phyloP scores from a whole-genome alignment of 2,888 invertebrate species.

The Agriopis marginaria region DNA sequence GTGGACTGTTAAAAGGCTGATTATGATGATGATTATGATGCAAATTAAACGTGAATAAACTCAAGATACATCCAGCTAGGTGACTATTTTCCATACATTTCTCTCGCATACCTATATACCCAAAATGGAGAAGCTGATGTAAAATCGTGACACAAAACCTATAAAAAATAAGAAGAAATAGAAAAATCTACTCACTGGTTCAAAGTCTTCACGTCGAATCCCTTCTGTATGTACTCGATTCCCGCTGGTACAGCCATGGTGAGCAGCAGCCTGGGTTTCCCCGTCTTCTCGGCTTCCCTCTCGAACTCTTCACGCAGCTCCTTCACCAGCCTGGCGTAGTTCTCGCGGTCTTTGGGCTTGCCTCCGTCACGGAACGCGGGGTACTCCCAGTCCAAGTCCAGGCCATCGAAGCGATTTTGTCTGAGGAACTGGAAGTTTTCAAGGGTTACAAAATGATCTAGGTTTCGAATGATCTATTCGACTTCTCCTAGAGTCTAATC shows the following conservation, averaged over 20 bases:
- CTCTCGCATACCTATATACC: too few relatives aligned
- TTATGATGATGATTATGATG: too few relatives aligned
- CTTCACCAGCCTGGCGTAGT: constrained; percentile 95
- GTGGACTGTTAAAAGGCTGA: too few relatives aligned
- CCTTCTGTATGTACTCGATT: constrained; percentile 96
- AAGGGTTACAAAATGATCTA: not conserved
- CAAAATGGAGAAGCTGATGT: too few relatives aligned
- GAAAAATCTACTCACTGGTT: constrained; percentile 87
- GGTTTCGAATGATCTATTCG: too few relatives aligned
- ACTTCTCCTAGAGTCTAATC: too few relatives aligned
- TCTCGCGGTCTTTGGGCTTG: constrained; percentile 93
- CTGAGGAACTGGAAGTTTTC: constrained; percentile 88
- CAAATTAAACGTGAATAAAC: too few relatives aligned
- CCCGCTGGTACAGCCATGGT: constrained; percentile 98
- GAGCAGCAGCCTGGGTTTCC: constrained; percentile 91
- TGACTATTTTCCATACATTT: too few relatives aligned
- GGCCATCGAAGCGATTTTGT: constrained; percentile 96
- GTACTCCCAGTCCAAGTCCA: constrained; percentile 97
- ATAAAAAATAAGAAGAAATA: not conserved
- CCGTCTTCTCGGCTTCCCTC: constrained; percentile 93
- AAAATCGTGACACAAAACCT: too few relatives aligned
- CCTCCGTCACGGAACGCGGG: constrained; percentile 93
- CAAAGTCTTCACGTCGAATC: constrained; percentile 95
- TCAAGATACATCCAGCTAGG: too few relatives aligned
- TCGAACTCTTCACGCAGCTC: constrained; percentile 96